phyloP scores from a whole-genome alignment of 1,140 invertebrate species.

The Ladona fulva region DNA sequence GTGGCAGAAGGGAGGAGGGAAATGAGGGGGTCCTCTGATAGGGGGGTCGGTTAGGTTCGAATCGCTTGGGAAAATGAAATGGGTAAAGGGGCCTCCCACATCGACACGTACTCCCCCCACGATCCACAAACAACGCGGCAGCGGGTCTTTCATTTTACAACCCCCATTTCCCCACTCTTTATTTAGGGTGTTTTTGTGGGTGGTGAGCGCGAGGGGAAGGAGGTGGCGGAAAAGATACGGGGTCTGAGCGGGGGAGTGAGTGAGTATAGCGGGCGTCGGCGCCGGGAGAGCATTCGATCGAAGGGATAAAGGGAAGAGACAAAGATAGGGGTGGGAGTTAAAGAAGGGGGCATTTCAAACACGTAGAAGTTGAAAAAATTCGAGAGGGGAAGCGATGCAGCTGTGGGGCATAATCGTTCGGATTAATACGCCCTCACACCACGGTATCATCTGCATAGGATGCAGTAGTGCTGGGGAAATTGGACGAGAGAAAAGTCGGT shows the following conservation, averaged over 20 bases:
- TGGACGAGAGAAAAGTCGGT: too few relatives aligned
- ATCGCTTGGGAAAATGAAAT: background rate
- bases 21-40: background rate
- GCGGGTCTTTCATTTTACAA: background rate
- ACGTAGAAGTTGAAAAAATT: too few relatives aligned
- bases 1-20: background rate
- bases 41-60: too few relatives aligned
- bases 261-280: too few relatives aligned
- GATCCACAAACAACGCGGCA: background rate
- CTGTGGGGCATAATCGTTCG: too few relatives aligned
- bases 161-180: background rate
- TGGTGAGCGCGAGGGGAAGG: background rate
- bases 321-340: background rate
- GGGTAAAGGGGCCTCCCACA: background rate
- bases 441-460: too few relatives aligned
- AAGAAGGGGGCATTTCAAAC: background rate
- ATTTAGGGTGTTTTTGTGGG: background rate
- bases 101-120: background rate
- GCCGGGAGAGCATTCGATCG: too few relatives aligned
- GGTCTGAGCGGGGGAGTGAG: too few relatives aligned
- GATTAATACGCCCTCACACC: too few relatives aligned
- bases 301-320: too few relatives aligned
- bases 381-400: too few relatives aligned
- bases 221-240: background rate
- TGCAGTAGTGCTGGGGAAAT: too few relatives aligned